Evolutionary conservation across 2,113 vertebrate species (phyloP).

Genomic region (Rhegmatorhina hoffmannsi): DNA sequence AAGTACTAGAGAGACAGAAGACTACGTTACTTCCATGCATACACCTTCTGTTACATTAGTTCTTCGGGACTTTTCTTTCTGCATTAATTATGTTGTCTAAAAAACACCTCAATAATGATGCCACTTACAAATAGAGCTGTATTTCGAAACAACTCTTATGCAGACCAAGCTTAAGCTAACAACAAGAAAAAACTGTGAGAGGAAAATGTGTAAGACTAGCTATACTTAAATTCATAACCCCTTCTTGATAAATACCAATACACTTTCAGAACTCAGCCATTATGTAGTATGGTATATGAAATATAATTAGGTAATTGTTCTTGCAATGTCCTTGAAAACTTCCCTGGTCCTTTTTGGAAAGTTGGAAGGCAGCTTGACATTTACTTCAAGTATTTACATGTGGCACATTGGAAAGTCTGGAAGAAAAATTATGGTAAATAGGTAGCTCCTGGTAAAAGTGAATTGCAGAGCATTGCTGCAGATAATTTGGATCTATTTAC

Average conservation of each 20-base stretch:
- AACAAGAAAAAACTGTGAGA: background rate
- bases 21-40: accelerated
- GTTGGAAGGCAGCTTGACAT: background rate
- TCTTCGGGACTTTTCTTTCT: background rate
- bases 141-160: background rate
- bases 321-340: background rate
- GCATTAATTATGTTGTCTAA: background rate
- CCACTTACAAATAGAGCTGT: background rate
- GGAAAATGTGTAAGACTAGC: background rate
- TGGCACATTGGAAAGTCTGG: background rate
- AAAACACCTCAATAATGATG: background rate
- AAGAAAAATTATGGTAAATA: constrained; percentile 19
- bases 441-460: background rate
- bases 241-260: background rate
- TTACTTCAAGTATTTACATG: constrained; percentile 31
- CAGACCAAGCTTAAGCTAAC: background rate
- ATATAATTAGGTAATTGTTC: background rate
- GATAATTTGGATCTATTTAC: background rate
- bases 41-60: accelerated
- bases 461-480: background rate
- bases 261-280: background rate
- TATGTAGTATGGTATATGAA: background rate
- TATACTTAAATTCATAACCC: background rate
- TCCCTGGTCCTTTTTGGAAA: background rate
- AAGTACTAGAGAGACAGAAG: background rate